Base-by-base conservation (phyloP, 2,113 vertebrate genomes). In the Myotis yumanensis region DNA sequence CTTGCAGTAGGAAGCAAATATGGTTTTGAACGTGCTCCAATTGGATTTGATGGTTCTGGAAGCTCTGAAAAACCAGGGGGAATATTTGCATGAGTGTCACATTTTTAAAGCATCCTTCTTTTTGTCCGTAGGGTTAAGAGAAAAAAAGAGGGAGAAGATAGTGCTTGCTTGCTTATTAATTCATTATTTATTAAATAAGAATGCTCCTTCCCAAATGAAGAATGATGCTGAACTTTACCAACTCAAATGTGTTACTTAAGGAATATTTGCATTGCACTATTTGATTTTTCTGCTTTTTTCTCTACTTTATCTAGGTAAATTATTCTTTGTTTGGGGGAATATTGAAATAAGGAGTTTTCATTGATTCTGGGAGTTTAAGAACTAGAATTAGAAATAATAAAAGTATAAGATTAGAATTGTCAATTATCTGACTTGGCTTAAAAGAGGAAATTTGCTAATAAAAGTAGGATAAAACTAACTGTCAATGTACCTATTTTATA, bases 1-100 rank as follows among this genome's bases (percentile, higher is more conserved):
- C 86, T 94, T 95, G 73, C 93, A 95, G 90, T 75, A 96, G 95
- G 93, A 96, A 96, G 94, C 86, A 96, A 95, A 96, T 97, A 96
- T 20, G 43, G 66, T 94, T 96, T 89, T 86, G 86, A 96, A 96
- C 46, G 92, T 85, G 46, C 46, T 94, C 69, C 48, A 37, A 87
- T 69, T 93, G 93, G 80, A 96, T 96, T 66, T 92, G 86, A 96
- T 89, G 66, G 93, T 95, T 95, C 71, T 91, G 76, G 84, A 79
- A 90, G 82, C 54, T 92, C 75, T 87, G 69, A 96, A 95, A 97
- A 18, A n/a, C 57, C 46, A 90, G 54, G 87, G 54, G 66, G 64
- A 93, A 90, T 83, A 90, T 75, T 62, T 89, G 51, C 62, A 80
- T 15, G n/a, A 80, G 54, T 48, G 22, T 80, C 69, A 92, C 89